Base-by-base conservation (phyloP, 1,140 invertebrate genomes). In the Aricia agestis region DNA sequence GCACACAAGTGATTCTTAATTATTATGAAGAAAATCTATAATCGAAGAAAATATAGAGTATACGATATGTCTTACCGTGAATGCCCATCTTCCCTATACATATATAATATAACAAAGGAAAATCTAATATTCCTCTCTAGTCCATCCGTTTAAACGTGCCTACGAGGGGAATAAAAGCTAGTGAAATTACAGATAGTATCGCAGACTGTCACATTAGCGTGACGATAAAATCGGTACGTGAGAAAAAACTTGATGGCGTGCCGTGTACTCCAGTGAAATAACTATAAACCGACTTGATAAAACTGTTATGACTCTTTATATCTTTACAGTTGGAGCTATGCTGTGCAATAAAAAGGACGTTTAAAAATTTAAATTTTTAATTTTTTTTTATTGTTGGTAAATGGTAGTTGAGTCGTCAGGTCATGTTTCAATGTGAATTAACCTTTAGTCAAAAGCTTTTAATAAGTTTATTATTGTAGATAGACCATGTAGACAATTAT, bases 141-240 rank as follows among this genome's bases (percentile, higher is more conserved):
- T 52, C 45, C 11, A 15, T 52, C 11, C 45, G 11, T 4, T 52
- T 52, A 52, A 52, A 52, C 45, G 45, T 52, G 45, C 45, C 45
- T 52, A 52, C 45, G 45, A 52, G 45, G 45, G 45, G 59, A 18
- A 11, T 63, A 19, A 19, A 36, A 63, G 18, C 59, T 25, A 18
- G 19, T 65, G 58, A 71, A 69, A 68, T 71, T 74, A 52, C 19
- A 19, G 69, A 68, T 70, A 31, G 19, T 66, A 71, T 68, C 66
- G 31, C n/a, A n/a, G 31, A 65, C 41, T 17, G 41, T 68, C 69
- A 15, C 69, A 68, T 66, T 58, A 66, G 32, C 42, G 18, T 41
- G 66, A 57, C 6, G 66, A 71, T 71, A 74, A 71, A 42, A 71
- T 74, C 72, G 32, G 32, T 63, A 67, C 68, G 69, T 73, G 68